Evolutionary conservation across 2,888 invertebrate species (phyloP).

Genomic region (Formica aserva): DNA sequence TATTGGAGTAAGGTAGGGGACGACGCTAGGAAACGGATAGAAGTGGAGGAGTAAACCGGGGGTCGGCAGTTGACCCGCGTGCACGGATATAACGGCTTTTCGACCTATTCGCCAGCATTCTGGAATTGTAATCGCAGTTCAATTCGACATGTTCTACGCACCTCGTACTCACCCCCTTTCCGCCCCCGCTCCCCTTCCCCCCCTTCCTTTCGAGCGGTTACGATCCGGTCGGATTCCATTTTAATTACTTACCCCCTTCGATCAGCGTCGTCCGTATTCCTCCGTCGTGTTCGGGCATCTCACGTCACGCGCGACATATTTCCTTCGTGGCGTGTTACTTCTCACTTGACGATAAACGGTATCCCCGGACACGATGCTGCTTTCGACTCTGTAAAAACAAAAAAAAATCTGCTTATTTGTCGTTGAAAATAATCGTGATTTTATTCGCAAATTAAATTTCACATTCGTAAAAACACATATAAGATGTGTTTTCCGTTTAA

Average conservation of each 20-base stretch:
- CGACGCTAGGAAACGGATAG: conserved; percentile 37
- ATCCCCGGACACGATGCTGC: not conserved
- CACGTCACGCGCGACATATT: conserved; percentile 24
- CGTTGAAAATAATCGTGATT: not conserved
- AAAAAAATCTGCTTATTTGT: not conserved
- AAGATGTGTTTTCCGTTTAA: not conserved
- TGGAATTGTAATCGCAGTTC: conserved; percentile 83
- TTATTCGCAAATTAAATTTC: not conserved
- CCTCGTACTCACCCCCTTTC: conserved; percentile 42
- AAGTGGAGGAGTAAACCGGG: conserved; percentile 43
- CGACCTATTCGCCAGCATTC: conserved; percentile 79
- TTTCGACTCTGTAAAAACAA: not conserved
- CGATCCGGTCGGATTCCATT: conserved; percentile 79
- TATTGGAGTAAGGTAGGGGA: conserved; percentile 61
- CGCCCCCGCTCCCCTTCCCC: not conserved
- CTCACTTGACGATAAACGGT: not conserved
- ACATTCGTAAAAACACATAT: not conserved
- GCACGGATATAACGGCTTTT: conserved; percentile 70
- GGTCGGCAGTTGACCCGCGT: conserved; percentile 68
- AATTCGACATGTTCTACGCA: conserved; percentile 68
- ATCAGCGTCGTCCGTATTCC: conserved; percentile 49
- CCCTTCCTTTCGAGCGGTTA: conserved; percentile 14
- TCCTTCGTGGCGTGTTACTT: conserved; percentile 11
- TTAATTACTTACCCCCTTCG: conserved; percentile 80
- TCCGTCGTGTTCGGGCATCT: conserved; percentile 15